Conservation (phyloP, 2,797 vertebrate species). For the Scolopax rusticola region DNA sequence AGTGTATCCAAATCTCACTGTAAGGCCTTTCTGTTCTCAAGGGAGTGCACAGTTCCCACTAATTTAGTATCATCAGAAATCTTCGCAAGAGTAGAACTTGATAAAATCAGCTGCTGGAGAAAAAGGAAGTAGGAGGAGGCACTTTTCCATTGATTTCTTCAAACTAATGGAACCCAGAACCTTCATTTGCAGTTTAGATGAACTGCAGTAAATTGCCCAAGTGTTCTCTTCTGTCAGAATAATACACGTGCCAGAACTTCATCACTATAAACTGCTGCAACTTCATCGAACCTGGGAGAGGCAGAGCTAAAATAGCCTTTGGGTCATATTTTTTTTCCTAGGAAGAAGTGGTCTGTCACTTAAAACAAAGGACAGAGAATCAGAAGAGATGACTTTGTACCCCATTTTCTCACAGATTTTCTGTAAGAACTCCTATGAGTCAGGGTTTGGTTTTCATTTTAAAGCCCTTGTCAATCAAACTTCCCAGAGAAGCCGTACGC, state of each 20-base stretch:
- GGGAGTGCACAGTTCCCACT: background rate
- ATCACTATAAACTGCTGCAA: background rate
- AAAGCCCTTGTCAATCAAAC: background rate
- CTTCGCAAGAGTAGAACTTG: background rate
- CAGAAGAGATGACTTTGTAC: background rate
- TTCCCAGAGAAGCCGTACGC: background rate
- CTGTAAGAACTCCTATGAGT: background rate
- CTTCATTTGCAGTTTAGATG: constrained; percentile 57
- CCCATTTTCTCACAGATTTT: background rate
- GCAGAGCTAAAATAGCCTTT: constrained; percentile 4
- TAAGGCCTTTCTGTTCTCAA: background rate
- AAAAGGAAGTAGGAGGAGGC: background rate
- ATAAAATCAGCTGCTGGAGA: background rate
- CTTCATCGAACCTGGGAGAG: background rate
- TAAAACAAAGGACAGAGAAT: constrained; percentile 31
- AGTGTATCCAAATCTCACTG: background rate
- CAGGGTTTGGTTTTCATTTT: background rate
- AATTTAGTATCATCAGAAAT: background rate
- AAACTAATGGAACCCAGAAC: constrained; percentile 24
- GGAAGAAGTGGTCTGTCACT: background rate
- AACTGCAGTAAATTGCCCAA: constrained; percentile 55
- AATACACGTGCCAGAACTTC: constrained; percentile 41
- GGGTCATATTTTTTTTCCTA: background rate
- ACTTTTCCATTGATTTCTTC: constrained; percentile 25
- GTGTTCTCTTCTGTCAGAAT: constrained; percentile 37